Evolutionary conservation across 2,797 vertebrate genomes (phyloP).

Genomic region (Rhinella marina): DNA sequence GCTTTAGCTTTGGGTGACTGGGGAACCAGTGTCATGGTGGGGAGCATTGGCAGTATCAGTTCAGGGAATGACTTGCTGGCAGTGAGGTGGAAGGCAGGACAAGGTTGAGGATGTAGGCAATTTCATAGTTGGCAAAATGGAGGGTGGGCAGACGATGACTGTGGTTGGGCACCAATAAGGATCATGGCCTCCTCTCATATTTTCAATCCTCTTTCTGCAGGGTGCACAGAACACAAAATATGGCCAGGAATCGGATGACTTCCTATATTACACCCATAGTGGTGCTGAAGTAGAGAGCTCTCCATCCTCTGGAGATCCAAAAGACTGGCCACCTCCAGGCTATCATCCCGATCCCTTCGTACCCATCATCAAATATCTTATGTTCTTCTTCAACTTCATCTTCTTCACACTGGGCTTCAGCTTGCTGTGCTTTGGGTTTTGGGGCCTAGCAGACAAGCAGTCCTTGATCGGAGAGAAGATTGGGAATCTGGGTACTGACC

Average conservation of each 20-base stretch:
- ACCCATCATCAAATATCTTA: constrained; percentile 77
- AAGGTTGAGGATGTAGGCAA: too few species aligned
- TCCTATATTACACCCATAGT: not conserved
- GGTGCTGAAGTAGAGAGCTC: constrained; percentile 3
- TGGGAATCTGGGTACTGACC: constrained; percentile 76
- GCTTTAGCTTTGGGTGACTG: too few species aligned
- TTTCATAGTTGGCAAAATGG: too few species aligned
- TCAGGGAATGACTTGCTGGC: too few species aligned
- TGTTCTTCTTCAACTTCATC: constrained; percentile 80
- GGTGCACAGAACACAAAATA: not conserved
- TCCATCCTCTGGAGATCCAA: not conserved
- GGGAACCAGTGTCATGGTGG: too few species aligned
- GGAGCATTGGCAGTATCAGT: too few species aligned
- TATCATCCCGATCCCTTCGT: constrained; percentile 63
- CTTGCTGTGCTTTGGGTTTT: constrained; percentile 79
- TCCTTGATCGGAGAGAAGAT: constrained; percentile 76
- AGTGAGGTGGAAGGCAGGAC: too few species aligned
- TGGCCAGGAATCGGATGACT: not conserved
- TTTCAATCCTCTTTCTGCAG: constrained; percentile 8
- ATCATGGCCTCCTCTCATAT: not conserved
- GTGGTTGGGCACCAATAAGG: not conserved
- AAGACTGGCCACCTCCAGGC: not conserved
- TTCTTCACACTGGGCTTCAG: constrained; percentile 82
- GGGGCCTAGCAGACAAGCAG: constrained; percentile 87
- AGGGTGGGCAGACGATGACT: not conserved